Evolutionary conservation across 2,797 vertebrate species (phyloP).

Genomic region (Fistularia tabacaria): DNA sequence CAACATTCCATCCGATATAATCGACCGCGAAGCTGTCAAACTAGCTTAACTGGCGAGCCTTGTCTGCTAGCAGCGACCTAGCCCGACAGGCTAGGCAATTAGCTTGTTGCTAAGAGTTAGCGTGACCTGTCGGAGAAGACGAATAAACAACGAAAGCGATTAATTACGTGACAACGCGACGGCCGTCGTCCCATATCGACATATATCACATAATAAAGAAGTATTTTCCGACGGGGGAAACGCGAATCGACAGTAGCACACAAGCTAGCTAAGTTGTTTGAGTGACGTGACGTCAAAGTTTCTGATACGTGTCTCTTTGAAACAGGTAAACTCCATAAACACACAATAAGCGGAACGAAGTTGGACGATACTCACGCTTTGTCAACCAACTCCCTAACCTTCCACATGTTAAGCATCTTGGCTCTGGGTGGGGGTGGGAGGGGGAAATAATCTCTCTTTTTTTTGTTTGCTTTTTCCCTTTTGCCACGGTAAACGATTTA

Average conservation of each 20-base stretch:
- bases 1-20: background rate
- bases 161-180: background rate
- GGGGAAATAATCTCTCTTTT: conserved; percentile 29
- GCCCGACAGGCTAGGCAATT: conserved; percentile 48
- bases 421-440: conserved; percentile 57
- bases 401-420: conserved; percentile 97
- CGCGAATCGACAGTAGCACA: conserved; percentile 27
- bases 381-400: conserved; percentile 95
- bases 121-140: conserved; percentile 28
- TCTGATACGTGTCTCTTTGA: conserved; percentile 80
- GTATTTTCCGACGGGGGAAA: background rate
- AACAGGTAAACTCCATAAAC: conserved; percentile 68
- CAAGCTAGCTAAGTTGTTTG: conserved; percentile 57
- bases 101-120: conserved; percentile 61
- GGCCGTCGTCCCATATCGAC: background rate
- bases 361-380: conserved; percentile 89
- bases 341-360: conserved; percentile 4
- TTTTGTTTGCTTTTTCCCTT: conserved; percentile 23
- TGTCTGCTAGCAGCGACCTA: conserved; percentile 28
- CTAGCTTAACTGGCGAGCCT: conserved; percentile 58
- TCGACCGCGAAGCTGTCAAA: conserved; percentile 57
- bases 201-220: background rate
- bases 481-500: conserved; percentile 63
- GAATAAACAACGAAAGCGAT: conserved; percentile 7
- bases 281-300: conserved; percentile 78